Evolutionary conservation across 2,888 invertebrate species (phyloP), one percentile per base, ranked within the genome.

Genomic region (Drosophila paranaensis): DNA sequence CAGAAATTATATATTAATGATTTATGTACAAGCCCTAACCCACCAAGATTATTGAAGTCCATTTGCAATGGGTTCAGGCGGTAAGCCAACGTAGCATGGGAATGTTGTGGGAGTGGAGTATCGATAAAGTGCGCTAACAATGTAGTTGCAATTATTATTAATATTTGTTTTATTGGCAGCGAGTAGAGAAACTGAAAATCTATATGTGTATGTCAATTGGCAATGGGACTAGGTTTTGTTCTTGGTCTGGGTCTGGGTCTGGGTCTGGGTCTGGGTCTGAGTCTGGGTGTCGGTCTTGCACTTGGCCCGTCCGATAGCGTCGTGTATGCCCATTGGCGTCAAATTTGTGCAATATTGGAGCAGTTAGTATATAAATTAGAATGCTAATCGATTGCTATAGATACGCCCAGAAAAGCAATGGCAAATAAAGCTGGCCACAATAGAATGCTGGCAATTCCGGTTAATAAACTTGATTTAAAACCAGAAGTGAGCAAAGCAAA

Each of bases 381-480:
- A 87, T 89, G 87, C 90, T 89, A 87, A 89, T 86, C 88, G 85
- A 78, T 81, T 62, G 84, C 51, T 64, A 72, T 78, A 74, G 89
- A 71, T 81, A 89, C 88, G 85, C 88, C 87, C 90, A 75, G 82
- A 88, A 84, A 66, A 63, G 50, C 51, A 67, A 62, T 51, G 50
- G 45, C 58, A 51, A 58, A 60, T 58, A 65, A 40, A 35, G 54
- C 43, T 13, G 46, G 58, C 33, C 62, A 84, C 74, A 79, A 79
- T 76, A 77, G 75, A 76, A 67, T 77, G 77, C 55, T 62, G 48
- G 56, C 51, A 54, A 87, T 88, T 87, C 87, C 90, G 90, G 90
- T 87, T 89, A 81, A 87, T 85, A 87, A 87, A 89, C 88, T 88
- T 85, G 90, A 89, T 86, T 89, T 77, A 88, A 89, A 88, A 87